Base-by-base conservation (phyloP, 2,888 invertebrate species). In the Neoascia interrupta region DNA sequence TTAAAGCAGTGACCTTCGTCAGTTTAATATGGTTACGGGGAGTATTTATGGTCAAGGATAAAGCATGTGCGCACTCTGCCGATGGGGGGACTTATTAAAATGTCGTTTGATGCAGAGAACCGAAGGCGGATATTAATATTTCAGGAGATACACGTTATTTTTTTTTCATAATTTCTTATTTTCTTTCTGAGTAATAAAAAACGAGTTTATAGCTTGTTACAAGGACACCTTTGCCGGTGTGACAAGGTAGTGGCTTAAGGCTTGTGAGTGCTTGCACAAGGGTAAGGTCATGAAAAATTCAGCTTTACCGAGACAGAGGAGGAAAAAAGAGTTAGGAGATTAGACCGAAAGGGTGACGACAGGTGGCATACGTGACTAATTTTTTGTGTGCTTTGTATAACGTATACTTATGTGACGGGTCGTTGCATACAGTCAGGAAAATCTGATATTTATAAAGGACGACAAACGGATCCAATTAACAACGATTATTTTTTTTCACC, bases 131-230 rank as follows among this genome's bases (percentile, higher is more conserved):
- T 23, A 39, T 56, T 49, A 56, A 49, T 47, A 47, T 56, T 56
- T 56, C 31, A 56, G 13, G 10, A 68, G 47, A 41, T 41, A 23
- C 49, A 39, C 39, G 23, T 43, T 49, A 68, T 47, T 49, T 58
- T 39, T 45, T 41, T 21, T 3, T 5, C 13, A 4, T 31, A 31
- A 2, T 36, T 49, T 49, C 6, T 2, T 31, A n/a, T n/a, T n/a
- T 15, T 16, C 1, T 36, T 15, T 18, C n/a, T 28, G 8, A 8
- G 15, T 5, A n/a, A 51, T 10, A 6, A 39, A 19, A 26, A 39
- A 31, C 31, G 43, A 45, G 34, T 54, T 66, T 45, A 54, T 23
- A 16, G 16, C 16, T 31, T 13, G 26, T 36, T 61, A 37, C 39
- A 63, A 4, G 47, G 37, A 36, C 28, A 37, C 8, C 11, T 18